A percentile compares a stretch with the other conserved stretches of the same genome.
phyloP scores from a whole-genome alignment of 2,797 vertebrate genomes.

The Micromesistius poutassou region DNA sequence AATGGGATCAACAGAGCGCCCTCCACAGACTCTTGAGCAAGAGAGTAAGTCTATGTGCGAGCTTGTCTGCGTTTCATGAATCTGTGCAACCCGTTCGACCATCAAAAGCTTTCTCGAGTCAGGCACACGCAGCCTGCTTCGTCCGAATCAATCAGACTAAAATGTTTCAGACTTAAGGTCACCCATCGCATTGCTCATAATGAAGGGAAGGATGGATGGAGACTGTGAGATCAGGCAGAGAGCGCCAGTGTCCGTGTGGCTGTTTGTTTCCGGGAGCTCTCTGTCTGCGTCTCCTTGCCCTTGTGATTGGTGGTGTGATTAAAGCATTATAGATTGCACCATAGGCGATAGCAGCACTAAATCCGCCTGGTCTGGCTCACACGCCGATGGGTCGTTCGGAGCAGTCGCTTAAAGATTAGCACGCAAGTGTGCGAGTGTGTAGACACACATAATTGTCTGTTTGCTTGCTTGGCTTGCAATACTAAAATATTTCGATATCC shows the following conservation, averaged over 20 bases:
- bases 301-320: slow-evolving; percentile 59
- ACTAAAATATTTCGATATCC: slow-evolving; percentile 54
- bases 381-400: slow-evolving; percentile 56
- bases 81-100: neutral
- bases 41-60: neutral
- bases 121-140: neutral
- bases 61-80: neutral
- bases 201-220: slow-evolving; percentile 18
- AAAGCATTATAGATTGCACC: slow-evolving; percentile 49
- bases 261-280: slow-evolving; percentile 33
- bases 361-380: slow-evolving; percentile 31
- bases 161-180: slow-evolving; percentile 24
- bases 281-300: slow-evolving; percentile 47
- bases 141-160: neutral
- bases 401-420: slow-evolving; percentile 54
- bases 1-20: neutral
- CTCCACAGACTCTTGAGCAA: neutral
- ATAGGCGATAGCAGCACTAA: slow-evolving; percentile 48
- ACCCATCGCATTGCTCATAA: slow-evolving; percentile 6
- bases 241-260: slow-evolving; percentile 25
- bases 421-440: slow-evolving; percentile 25
- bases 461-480: neutral
- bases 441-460: neutral
- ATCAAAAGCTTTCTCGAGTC: neutral
- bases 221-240: neutral